These are phyloP conservation scores for Myotis davidii DNA, from an alignment of 2,113 vertebrate genomes.

Conservation along the genomic window DNA sequence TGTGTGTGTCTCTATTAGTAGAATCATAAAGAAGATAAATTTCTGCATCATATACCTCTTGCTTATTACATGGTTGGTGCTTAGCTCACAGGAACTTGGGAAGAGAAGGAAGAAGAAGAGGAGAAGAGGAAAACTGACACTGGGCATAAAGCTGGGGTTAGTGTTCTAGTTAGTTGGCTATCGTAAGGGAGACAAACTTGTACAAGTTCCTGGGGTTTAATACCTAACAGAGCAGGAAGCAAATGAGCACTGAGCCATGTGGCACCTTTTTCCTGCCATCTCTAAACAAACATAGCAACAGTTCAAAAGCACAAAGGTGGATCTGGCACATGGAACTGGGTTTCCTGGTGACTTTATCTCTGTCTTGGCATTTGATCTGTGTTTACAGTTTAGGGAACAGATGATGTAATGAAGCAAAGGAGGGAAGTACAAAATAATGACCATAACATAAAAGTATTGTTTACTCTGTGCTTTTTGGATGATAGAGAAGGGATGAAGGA, in stretches of 20 bases:
- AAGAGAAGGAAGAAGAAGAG: background rate
- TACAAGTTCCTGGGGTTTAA: constrained; percentile 51
- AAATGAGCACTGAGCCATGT: background rate
- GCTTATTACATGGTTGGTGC: background rate
- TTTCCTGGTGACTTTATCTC: constrained; percentile 47
- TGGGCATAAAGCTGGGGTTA: background rate
- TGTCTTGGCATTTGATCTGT: constrained; percentile 40
- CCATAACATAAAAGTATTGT: background rate
- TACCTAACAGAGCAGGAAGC: constrained; percentile 54
- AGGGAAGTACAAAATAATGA: constrained; percentile 23
- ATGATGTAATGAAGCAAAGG: constrained; percentile 56
- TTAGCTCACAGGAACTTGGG: constrained; percentile 19
- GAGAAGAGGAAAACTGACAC: background rate
- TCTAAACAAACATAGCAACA: constrained; percentile 51
- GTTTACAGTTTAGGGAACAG: constrained; percentile 59
- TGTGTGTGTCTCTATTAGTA: background rate
- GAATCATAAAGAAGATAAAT: constrained; percentile 54
- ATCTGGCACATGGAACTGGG: background rate
- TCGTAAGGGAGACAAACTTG: background rate
- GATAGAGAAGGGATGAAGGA: background rate
- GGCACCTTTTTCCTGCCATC: background rate
- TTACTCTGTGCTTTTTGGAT: background rate
- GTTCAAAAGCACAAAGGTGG: constrained; percentile 50
- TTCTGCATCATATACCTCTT: background rate
- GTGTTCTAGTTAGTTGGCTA: background rate